Evolutionary conservation across 2,113 vertebrate species (phyloP).

Genomic region (Sorex araneus): DNA sequence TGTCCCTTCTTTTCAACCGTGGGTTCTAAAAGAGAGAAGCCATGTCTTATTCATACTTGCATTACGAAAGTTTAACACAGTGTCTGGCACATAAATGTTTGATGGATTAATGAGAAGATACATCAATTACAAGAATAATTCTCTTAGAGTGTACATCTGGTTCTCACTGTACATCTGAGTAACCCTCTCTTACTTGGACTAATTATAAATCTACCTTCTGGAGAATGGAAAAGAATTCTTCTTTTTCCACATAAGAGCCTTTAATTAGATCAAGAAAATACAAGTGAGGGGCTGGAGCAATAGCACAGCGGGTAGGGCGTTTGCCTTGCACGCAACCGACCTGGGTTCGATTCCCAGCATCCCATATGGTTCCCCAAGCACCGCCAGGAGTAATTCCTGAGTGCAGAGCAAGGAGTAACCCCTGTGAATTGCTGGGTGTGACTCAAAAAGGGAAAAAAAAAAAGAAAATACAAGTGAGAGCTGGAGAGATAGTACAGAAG

Average conservation of each 20-base stretch:
- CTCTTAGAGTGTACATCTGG: not conserved
- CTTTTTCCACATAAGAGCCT: not conserved
- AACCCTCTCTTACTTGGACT: slow-evolving; percentile 2
- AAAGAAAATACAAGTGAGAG: no score
- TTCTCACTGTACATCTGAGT: slow-evolving; percentile 19
- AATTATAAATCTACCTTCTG: slow-evolving; percentile 58
- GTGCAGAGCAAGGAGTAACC: no score
- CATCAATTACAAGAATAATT: slow-evolving; percentile 44
- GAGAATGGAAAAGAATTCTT: slow-evolving; percentile 48
- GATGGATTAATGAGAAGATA: slow-evolving; percentile 50
- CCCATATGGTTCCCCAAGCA: no score
- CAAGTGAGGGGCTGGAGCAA: not conserved
- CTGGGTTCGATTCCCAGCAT: no score
- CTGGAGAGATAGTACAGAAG: no score
- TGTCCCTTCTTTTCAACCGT: not conserved
- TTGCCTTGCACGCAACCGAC: no score
- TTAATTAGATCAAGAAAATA: slow-evolving; percentile 54
- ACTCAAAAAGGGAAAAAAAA: no score
- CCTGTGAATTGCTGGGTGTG: no score
- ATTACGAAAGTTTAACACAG: not conserved
- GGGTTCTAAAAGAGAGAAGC: not conserved
- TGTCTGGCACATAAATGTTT: slow-evolving; percentile 35
- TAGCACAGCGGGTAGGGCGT: no score
- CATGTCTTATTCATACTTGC: slow-evolving; percentile 3
- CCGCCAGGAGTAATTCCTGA: no score